Evolutionary conservation across 2,797 vertebrate genomes (phyloP).

Genomic region (Mormyrops boulengeri): DNA sequence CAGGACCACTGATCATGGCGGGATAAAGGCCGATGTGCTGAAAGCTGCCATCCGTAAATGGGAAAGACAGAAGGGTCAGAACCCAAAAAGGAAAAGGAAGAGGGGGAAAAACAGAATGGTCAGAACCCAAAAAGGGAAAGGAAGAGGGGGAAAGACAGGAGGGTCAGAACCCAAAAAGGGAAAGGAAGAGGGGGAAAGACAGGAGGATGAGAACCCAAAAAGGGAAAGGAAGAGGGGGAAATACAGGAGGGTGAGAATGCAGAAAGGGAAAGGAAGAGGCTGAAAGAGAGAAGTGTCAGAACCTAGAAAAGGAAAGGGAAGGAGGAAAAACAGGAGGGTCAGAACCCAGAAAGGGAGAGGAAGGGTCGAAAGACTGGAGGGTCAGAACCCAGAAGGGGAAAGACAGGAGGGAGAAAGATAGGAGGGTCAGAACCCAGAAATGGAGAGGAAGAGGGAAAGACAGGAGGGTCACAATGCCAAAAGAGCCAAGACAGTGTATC

Average conservation of each 20-base stretch:
- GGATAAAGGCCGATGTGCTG: neutral
- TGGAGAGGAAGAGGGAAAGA: neutral
- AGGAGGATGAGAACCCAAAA: neutral
- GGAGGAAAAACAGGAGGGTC: neutral
- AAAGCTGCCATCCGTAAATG: neutral
- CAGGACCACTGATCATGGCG: neutral
- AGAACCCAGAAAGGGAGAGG: neutral
- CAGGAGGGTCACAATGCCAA: neutral
- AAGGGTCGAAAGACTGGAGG: neutral
- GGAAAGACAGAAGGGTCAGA: neutral
- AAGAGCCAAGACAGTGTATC: neutral
- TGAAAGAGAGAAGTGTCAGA: neutral
- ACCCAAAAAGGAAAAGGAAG: neutral
- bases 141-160: neutral
- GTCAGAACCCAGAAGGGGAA: neutral
- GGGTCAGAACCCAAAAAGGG: neutral
- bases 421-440: neutral
- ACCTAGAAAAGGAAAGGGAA: neutral
- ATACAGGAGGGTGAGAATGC: neutral
- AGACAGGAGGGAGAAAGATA: neutral
- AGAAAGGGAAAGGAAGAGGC: neutral
- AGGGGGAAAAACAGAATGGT: neutral
- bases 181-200: neutral
- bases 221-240: neutral
- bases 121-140: neutral